Percentiles rank a stretch among this genome's conserved stretches.
Evolutionary conservation across 2,888 invertebrate species (phyloP).

Genomic region (Cerceris rybyensis): DNA sequence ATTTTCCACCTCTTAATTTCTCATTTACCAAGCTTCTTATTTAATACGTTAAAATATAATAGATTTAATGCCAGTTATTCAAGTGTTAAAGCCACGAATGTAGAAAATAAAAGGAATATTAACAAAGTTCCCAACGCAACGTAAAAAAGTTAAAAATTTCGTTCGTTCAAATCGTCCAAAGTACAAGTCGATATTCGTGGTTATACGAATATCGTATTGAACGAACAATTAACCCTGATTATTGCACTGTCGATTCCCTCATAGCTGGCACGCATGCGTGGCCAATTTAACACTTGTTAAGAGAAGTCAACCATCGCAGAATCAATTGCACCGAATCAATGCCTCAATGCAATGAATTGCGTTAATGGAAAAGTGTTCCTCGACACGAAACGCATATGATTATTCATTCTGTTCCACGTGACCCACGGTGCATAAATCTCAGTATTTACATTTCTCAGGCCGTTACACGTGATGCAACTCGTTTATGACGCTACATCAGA

Average conservation of each 20-base stretch:
- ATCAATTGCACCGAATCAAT: constrained; percentile 28
- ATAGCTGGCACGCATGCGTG: constrained; percentile 2
- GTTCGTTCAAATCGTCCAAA: too few species aligned
- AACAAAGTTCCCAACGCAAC: too few species aligned
- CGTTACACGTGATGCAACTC: constrained; percentile 24
- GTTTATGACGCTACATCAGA: constrained; percentile 11
- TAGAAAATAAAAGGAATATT: too few species aligned
- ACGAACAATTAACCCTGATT: too few species aligned
- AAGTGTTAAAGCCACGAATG: too few species aligned
- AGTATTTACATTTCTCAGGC: constrained; percentile 5
- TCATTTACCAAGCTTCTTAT: too few species aligned
- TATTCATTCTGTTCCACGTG: constrained; percentile 1
- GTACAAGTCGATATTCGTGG: too few species aligned
- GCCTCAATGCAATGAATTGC: neutral
- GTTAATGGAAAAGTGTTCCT: constrained; percentile 6
- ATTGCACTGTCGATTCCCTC: neutral
- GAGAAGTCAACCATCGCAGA: constrained; percentile 20
- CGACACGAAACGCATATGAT: neutral
- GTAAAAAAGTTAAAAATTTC: too few species aligned
- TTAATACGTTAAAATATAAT: too few species aligned
- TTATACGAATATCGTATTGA: too few species aligned
- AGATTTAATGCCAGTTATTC: too few species aligned
- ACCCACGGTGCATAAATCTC: constrained; percentile 12
- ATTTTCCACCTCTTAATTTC: too few species aligned
- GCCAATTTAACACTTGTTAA: constrained; percentile 40